Percentiles rank a stretch among this genome's conserved stretches.
phyloP scores from a whole-genome alignment of 2,888 invertebrate species.

The Ommatoiulus sabulosus region DNA sequence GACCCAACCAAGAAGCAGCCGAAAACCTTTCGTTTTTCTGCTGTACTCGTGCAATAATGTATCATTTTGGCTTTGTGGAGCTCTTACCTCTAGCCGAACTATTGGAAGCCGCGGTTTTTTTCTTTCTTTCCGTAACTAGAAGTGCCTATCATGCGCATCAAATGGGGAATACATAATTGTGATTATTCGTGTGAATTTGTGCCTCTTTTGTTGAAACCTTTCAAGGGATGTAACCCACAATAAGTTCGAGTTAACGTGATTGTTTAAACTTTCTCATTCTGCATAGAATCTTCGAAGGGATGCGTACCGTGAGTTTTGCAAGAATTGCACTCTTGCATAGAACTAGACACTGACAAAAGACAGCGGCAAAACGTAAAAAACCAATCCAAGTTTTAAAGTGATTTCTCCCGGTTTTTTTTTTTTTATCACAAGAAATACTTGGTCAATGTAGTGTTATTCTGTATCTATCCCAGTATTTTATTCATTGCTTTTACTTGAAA shows the following conservation, averaged over 20 bases:
- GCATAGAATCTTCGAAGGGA: not conserved
- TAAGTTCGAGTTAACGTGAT: not conserved
- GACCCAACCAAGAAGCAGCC: constrained; percentile 45
- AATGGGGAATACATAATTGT: constrained; percentile 41
- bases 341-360: not conserved
- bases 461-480: not conserved
- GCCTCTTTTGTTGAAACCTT: constrained; percentile 43
- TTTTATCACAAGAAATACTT: not conserved
- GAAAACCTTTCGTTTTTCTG: constrained; percentile 29
- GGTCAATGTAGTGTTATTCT: not conserved
- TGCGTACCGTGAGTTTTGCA: not conserved
- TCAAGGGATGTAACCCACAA: not conserved
- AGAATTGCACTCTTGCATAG: not conserved
- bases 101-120: constrained; percentile 7
- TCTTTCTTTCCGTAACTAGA: constrained; percentile 16
- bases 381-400: not conserved
- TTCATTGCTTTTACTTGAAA: not conserved
- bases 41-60: constrained; percentile 29
- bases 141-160: constrained; percentile 48
- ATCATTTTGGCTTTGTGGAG: not conserved
- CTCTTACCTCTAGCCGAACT: not conserved
- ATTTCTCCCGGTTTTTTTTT: too few species aligned
- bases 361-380: not conserved
- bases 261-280: not conserved
- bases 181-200: constrained; percentile 47